Evolutionary conservation across 2,113 vertebrate genomes (phyloP), one percentile per base, ranked within the genome.

Genomic region (Arizona elegans): DNA sequence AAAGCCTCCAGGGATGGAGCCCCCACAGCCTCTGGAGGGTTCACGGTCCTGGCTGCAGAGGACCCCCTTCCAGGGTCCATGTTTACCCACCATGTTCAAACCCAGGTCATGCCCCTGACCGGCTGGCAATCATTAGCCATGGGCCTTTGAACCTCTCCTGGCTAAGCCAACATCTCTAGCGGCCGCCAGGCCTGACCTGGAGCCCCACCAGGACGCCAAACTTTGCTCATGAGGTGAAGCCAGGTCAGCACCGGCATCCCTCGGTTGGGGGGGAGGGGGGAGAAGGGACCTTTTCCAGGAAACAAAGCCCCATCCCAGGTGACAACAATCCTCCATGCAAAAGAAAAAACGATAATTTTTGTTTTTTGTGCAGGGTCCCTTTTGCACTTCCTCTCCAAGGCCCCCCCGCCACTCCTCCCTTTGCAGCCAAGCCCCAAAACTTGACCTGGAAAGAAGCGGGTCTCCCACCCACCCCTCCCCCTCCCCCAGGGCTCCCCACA

Each of bases 181-280:
- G 43, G 43, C 43, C 29, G 65, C 29, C 12, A 6, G 26, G 29
- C 11, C 24, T 62, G 8, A 62, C 59, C 59, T 24, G 26, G 59
- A 62, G 58, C 2, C 7, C 23, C 23, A 26, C 21, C 56, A 26
- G 3, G 26, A 26, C 3, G 9, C 11, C 13, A 33, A 75, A 17
- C 29, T 15, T 70, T 1, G 65, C 5, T 75, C 43, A 47, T 47
- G 3, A 38, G n/a, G 70, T 17, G 70, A 75, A 75, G 70, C 70
- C 65, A 33, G 13, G 70, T 75, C 65, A 75, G 65, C 0, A 24
- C 56, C 58, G 8, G 58, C 58, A 24, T 24, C 58, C 24, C 24
- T 62, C 0, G 26, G 10, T 0, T 1, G 3, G 58, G 24, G 2
- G 24, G 24, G 24, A 1, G 23, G 8, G 11, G 62, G 1, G 29